Evolutionary conservation across 1,140 invertebrate genomes (phyloP).

Genomic region (Nephotettix cincticeps): DNA sequence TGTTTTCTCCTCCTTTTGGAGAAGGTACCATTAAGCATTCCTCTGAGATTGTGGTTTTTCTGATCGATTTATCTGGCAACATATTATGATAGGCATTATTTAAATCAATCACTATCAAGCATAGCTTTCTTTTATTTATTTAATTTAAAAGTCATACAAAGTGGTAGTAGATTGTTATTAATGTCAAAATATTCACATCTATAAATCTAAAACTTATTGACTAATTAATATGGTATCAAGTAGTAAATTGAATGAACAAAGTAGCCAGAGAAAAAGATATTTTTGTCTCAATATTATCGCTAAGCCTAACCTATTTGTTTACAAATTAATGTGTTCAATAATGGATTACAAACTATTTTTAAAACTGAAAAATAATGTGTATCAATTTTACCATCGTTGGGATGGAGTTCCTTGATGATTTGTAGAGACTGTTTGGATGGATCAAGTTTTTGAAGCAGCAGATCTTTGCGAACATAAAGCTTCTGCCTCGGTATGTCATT

Average conservation of each 20-base stretch:
- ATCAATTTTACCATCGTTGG: slow-evolving; percentile 14
- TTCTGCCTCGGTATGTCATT: slow-evolving; percentile 47
- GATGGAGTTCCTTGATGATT: neutral
- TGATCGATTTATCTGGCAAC: no score
- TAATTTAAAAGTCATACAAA: no score
- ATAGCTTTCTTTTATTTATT: no score
- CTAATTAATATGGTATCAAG: neutral
- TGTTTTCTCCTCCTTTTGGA: no score
- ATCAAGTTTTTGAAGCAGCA: slow-evolving; percentile 25
- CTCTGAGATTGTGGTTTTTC: no score
- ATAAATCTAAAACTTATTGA: no score
- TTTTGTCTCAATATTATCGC: neutral
- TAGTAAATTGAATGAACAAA: neutral
- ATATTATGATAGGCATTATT: no score
- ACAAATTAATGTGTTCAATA: neutral
- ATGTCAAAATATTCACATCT: no score
- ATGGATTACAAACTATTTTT: slow-evolving; percentile 26
- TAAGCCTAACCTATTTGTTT: neutral
- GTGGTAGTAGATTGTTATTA: no score
- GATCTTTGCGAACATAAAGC: slow-evolving; percentile 45
- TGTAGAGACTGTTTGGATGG: slow-evolving; percentile 5
- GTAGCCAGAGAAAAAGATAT: neutral
- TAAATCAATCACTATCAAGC: no score
- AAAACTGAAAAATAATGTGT: slow-evolving; percentile 31
- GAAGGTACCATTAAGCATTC: no score